Conservation (phyloP, 2,888 invertebrate species). For the Agrochola circellaris region DNA sequence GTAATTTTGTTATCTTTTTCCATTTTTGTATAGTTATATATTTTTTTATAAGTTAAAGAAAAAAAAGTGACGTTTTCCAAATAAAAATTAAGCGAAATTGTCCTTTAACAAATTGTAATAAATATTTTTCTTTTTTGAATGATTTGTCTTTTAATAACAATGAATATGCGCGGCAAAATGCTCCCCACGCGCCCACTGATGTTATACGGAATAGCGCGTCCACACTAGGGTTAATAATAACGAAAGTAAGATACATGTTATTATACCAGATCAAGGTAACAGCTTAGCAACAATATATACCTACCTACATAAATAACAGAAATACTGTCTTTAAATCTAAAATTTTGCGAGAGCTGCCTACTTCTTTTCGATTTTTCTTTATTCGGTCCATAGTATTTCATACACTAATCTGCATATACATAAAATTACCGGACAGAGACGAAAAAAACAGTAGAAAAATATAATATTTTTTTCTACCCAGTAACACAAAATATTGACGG, state of each 20-base stretch:
- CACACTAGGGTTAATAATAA: background rate
- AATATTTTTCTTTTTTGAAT: too few species aligned
- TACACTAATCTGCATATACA: background rate
- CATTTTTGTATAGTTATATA: too few species aligned
- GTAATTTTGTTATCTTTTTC: too few species aligned
- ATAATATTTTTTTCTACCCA: slow-evolving; percentile 56
- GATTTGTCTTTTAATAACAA: too few species aligned
- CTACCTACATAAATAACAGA: background rate
- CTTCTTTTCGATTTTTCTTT: background rate
- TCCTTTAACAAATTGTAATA: too few species aligned
- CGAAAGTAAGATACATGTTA: background rate
- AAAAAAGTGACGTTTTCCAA: too few species aligned
- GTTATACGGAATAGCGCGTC: too few species aligned
- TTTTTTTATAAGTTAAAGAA: too few species aligned
- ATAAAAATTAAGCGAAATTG: too few species aligned
- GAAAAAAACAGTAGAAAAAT: background rate
- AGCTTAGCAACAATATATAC: background rate
- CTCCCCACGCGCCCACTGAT: too few species aligned
- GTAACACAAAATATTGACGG: slow-evolving; percentile 87
- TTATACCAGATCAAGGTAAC: background rate
- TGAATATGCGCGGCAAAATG: too few species aligned
- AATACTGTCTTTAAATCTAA: background rate
- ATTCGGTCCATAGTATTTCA: background rate
- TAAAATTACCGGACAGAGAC: too few species aligned
- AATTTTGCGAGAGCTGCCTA: background rate